phyloP scores from a whole-genome alignment of 2,113 vertebrate species.

The Eretmodus cyanostictus region DNA sequence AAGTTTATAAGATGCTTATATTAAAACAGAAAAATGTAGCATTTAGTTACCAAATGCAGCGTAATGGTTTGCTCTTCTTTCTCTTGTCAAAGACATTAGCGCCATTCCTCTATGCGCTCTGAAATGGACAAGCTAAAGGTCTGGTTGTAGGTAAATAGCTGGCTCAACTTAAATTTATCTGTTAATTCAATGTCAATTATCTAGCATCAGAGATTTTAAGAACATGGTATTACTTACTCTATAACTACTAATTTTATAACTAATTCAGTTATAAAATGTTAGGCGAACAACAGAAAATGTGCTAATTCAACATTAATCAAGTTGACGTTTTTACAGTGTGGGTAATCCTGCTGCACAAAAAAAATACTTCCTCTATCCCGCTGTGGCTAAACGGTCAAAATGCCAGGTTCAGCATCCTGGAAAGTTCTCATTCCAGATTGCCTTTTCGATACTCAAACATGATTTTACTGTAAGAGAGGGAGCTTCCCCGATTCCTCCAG shows the following conservation, averaged over 20 bases:
- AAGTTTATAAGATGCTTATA: background rate
- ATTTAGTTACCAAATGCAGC: background rate
- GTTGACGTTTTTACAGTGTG: background rate
- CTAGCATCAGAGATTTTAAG: background rate
- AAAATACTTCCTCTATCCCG: background rate
- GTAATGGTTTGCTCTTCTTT: background rate
- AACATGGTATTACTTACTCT: background rate
- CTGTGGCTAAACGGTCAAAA: background rate
- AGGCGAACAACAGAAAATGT: background rate
- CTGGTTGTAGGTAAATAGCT: background rate
- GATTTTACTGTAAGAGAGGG: background rate
- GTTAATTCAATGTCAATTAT: background rate
- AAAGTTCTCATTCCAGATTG: background rate
- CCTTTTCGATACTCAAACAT: background rate
- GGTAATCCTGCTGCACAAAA: background rate
- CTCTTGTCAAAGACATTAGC: background rate
- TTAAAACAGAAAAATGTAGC: background rate
- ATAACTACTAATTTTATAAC: background rate
- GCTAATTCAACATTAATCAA: background rate
- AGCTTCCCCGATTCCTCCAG: background rate
- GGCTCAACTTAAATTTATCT: background rate
- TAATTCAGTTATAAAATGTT: background rate
- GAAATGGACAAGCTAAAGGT: background rate
- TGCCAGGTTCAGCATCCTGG: background rate
- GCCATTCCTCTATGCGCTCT: fast-evolving